phyloP scores from a whole-genome alignment of 2,888 invertebrate genomes.

The Arctia plantaginis region DNA sequence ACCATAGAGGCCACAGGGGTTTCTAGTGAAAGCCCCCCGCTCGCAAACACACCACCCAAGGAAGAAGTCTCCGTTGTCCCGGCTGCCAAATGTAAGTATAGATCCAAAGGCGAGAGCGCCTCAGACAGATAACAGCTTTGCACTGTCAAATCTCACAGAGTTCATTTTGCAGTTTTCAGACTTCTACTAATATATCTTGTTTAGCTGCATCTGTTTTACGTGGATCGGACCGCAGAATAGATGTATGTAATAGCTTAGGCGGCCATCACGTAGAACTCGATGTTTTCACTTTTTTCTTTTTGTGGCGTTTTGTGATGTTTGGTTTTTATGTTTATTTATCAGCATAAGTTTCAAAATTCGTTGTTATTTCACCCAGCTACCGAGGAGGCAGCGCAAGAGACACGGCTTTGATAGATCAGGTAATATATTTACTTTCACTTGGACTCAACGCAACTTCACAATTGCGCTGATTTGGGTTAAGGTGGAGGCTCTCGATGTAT shows the following conservation, averaged over 20 bases:
- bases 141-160: constrained; percentile 79
- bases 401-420: constrained; percentile 87
- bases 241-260: constrained; percentile 36
- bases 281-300: constrained; percentile 71
- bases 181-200: constrained; percentile 79
- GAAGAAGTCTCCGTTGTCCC: constrained; percentile 69
- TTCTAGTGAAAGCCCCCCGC: constrained; percentile 74
- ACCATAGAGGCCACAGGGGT: constrained; percentile 49
- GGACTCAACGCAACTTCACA: constrained; percentile 74
- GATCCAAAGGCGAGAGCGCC: constrained; percentile 46
- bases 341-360: constrained; percentile 84
- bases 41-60: constrained; percentile 78
- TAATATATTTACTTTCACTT: constrained; percentile 78
- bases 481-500: constrained; percentile 60
- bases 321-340: constrained; percentile 83
- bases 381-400: constrained; percentile 87
- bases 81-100: constrained; percentile 81
- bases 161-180: constrained; percentile 83
- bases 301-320: constrained; percentile 86
- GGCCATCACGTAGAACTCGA: constrained; percentile 63
- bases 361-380: constrained; percentile 87
- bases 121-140: constrained; percentile 75
- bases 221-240: constrained; percentile 46
- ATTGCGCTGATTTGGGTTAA: constrained; percentile 53
- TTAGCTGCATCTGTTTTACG: constrained; percentile 72